Base-by-base conservation (phyloP, 2,888 invertebrate species). In the Netelia fuscicornis region DNA sequence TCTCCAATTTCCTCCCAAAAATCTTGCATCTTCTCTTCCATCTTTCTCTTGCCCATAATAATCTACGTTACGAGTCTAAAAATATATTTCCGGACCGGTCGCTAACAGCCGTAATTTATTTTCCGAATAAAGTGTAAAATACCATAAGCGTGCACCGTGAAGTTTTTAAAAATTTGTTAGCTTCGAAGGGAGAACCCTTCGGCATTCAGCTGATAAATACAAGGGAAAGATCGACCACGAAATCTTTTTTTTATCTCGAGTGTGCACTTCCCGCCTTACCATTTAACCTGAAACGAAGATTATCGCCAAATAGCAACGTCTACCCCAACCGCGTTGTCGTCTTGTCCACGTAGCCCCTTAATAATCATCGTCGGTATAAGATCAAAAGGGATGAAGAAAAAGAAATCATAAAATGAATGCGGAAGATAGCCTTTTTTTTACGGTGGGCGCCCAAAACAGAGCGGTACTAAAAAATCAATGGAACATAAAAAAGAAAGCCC, bases 201-300 rank as follows among this genome's bases (percentile, higher is more conserved):
- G 6, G 6, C n/a, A 1, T 11, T n/a, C 0, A 8, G 13, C 20
- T 9, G 58, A 23, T 20, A 58, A 10, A 20, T n/a, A 68, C 37
- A 37, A 64, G 64, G n/a, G 37, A 42, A 37, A 64, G 13, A 10
- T 8, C 37, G 42, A 37, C 37, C 64, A 42, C 30, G 13, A 64
- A 13, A 64, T 20, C n/a, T 37, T 37, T 64, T 64, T 64, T 17
- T 64, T 20, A 42, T 17, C 2, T 30, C 30, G 64, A 8, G 37
- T 30, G 13, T 17, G 17, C 30, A 37, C n/a, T 64, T 2, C n/a
- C 42, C 13, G 23, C n/a, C 2, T n/a, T n/a, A 2, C 6, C 30
- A 54, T 20, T 54, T 70, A 30, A 70, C 54, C 54, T 70, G n/a
- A 13, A n/a, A 3, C 1, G 30, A 70, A 30, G n/a, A 23, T 42